A percentile compares a stretch with the other conserved stretches of the same genome.
These are phyloP conservation scores for Bettongia penicillata DNA, from an alignment of 2,113 vertebrate genomes.

Conservation along the genomic window DNA sequence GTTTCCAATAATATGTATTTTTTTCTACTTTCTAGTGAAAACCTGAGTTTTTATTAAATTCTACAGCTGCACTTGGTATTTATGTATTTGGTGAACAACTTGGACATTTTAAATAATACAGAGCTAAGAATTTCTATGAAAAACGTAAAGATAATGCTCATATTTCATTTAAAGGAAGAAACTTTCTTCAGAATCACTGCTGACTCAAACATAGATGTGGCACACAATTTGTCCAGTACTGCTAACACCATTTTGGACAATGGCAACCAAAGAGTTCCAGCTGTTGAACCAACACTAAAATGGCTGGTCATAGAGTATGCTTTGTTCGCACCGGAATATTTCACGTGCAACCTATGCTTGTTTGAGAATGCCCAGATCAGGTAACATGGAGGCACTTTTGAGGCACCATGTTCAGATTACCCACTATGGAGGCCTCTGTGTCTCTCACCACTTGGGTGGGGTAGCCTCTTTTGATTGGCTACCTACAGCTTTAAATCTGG, in stretches of 20 bases:
- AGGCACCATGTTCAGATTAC: not conserved
- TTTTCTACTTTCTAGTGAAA: slow-evolving; percentile 86
- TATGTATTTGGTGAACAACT: slow-evolving; percentile 86
- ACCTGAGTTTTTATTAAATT: slow-evolving; percentile 90
- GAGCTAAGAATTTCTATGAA: slow-evolving; percentile 81
- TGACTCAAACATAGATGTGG: slow-evolving; percentile 47
- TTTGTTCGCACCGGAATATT: not conserved
- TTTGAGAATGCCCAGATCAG: not conserved
- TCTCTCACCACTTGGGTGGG: not conserved
- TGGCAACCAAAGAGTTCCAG: slow-evolving; percentile 21
- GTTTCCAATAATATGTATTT: slow-evolving; percentile 89
- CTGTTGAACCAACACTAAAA: slow-evolving; percentile 36
- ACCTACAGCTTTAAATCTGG: not conserved
- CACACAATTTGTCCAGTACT: slow-evolving; percentile 36
- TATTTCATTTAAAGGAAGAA: slow-evolving; percentile 80
- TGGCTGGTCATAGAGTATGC: not conserved
- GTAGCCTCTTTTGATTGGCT: not conserved
- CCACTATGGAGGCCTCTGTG: not conserved
- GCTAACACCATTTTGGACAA: slow-evolving; percentile 42
- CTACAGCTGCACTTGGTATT: slow-evolving; percentile 90
- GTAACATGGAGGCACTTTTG: not conserved
- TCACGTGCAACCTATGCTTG: not conserved
- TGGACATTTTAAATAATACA: slow-evolving; percentile 87
- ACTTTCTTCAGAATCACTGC: slow-evolving; percentile 76
- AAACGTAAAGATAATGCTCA: slow-evolving; percentile 80